Percentiles rank a stretch among this genome's conserved stretches.
phyloP scores from a whole-genome alignment of 2,797 vertebrate genomes.

The Perodicticus potto region DNA sequence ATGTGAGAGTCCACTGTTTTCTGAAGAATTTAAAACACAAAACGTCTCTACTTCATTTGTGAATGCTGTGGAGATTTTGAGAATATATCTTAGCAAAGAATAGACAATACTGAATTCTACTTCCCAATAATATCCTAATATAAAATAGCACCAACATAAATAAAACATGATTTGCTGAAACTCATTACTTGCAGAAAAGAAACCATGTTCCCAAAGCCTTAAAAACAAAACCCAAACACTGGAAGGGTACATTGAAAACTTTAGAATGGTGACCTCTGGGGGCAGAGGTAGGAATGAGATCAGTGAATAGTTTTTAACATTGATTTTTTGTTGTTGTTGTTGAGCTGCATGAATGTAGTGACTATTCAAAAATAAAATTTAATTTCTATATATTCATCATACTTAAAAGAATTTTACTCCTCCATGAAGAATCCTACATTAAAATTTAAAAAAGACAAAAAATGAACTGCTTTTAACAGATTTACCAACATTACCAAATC shows the following conservation, averaged over 20 bases:
- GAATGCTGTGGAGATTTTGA: not conserved
- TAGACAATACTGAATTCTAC: not conserved
- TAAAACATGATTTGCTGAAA: not conserved
- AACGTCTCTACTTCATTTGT: not conserved
- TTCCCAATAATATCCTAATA: not conserved
- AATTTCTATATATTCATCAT: not conserved
- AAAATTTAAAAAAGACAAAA: constrained; percentile 55
- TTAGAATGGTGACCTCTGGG: not conserved
- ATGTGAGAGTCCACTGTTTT: not conserved
- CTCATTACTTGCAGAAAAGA: not conserved
- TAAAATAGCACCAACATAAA: not conserved
- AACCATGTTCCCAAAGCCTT: not conserved
- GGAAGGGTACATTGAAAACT: not conserved
- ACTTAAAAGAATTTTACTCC: constrained; percentile 31
- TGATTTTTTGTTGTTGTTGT: not conserved
- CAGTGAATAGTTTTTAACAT: not conserved
- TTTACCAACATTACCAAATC: not conserved
- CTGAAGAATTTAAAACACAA: not conserved
- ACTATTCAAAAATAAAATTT: constrained; percentile 22
- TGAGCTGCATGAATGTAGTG: not conserved
- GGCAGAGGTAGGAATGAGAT: not conserved
- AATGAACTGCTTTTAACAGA: constrained; percentile 60
- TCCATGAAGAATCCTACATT: constrained; percentile 38
- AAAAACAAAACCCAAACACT: not conserved
- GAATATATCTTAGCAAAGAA: not conserved